These are phyloP conservation scores for Lacanobia wlatinum DNA, from an alignment of 2,888 invertebrate genomes.

Conservation along the genomic window DNA sequence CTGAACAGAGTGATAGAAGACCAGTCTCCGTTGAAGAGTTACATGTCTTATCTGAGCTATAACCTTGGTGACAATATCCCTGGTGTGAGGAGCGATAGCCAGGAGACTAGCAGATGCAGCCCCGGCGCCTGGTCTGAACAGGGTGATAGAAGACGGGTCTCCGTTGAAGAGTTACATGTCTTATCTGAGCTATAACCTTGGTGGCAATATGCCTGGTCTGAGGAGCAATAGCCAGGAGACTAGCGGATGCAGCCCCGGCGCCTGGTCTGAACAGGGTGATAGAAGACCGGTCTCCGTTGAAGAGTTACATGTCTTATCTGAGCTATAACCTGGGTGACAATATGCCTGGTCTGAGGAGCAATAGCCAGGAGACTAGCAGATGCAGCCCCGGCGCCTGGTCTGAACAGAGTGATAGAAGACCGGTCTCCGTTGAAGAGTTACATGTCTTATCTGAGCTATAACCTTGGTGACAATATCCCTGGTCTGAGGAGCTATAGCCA, in stretches of 20 bases:
- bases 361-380: slow-evolving; percentile 91
- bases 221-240: slow-evolving; percentile 96
- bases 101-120: slow-evolving; percentile 81
- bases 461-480: slow-evolving; percentile 94
- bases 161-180: background rate
- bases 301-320: slow-evolving; percentile 91
- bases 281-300: slow-evolving; percentile 96
- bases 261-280: slow-evolving; percentile 98
- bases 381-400: background rate
- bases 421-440: background rate
- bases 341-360: slow-evolving; percentile 94
- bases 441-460: slow-evolving; percentile 93
- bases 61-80: slow-evolving; percentile 93
- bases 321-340: slow-evolving; percentile 96
- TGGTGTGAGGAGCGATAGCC: slow-evolving; percentile 95
- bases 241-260: slow-evolving; percentile 97
- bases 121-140: background rate
- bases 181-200: slow-evolving; percentile 95
- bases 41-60: slow-evolving; percentile 92
- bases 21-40: too few relatives aligned
- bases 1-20: too few relatives aligned
- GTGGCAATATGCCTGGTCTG: slow-evolving; percentile 94
- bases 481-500: slow-evolving; percentile 96
- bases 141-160: background rate
- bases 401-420: background rate